Evolutionary conservation across 2,113 vertebrate species (phyloP), one percentile per base, ranked within the genome.

Genomic region (Cyrtonyx montezumae): DNA sequence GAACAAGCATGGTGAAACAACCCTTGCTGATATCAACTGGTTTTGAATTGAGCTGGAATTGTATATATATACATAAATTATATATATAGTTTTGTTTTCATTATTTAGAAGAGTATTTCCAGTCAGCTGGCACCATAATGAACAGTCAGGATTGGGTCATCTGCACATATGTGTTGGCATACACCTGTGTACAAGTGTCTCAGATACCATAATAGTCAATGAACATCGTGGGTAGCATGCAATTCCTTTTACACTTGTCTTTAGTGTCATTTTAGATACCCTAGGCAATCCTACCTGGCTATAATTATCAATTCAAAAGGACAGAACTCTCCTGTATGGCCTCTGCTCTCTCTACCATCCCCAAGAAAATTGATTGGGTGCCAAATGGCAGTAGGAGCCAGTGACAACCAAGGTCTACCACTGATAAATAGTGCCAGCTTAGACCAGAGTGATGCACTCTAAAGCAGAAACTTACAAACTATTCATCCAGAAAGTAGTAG

Each of bases 401-500:
- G 10, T 18, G 36, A 80, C n/a, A 67, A 19, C 3, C 46, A 40
- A 45, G 10, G n/a, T 15, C 23, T 46, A 42, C 21, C 28, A 10
- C 2, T 36, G 13, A 19, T 70, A 36, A 89, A 58, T 7, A 30
- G 11, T 25, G 20, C 12, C 55, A 90, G 55, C 49, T 84, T 36
- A 71, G 58, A 13, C 40, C 3, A 4, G 16, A 73, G 53, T 46
- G 6, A 65, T 28, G 67, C 40, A 43, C 8, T 73, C 10, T 58
- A 66, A 49, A 2, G 20, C 6, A 79, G 43, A 40, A 19, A 9
- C 8, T 67, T 89, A 36, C 69, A 36, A 89, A 45, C 10, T 82
- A 37, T 42, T 1, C 2, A 68, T 73, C 17, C 4, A 26, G 26
- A 12, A 68, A 84, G 26, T 34, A 5, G n/a, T 67, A 0, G 0